Evolutionary conservation across 2,888 invertebrate genomes (phyloP), one percentile per base, ranked within the genome.

Genomic region (Melinaea marsaeus): DNA sequence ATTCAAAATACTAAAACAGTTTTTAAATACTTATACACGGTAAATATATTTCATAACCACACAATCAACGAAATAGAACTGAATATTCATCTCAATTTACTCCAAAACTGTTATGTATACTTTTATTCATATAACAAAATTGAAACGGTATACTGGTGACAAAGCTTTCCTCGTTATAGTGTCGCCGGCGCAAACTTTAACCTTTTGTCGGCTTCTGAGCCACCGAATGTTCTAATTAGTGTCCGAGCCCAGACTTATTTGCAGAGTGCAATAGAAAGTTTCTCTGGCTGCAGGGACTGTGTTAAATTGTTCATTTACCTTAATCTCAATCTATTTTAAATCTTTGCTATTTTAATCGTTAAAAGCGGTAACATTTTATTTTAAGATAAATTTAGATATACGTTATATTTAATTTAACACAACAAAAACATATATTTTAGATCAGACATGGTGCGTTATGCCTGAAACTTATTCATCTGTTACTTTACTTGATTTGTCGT

Each of bases 191-290:
- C 78, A 80, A 88, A 86, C 81, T 87, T 83, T 69, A 72, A 75
- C 79, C 79, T 83, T 83, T 81, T 81, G 84, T 82, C 75, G 72
- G 68, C 69, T 76, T 76, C 76, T 71, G 74, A 73, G 75, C 75
- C 65, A 64, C 80, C 78, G 78, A 85, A 86, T 83, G 85, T 81
- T 79, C 86, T 87, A 88, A 88, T 88, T 88, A 88, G 86, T 80
- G 79, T 81, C 79, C 77, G 70, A 62, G 66, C 66, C 69, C 70
- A 64, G 72, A 78, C 77, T 80, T 80, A 85, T 85, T 86, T 82
- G 83, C 79, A 71, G 81, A 83, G 81, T 79, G 79, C 80, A 79
- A 80, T 81, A 78, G 78, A 85, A 86, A 85, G 83, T 85, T 85
- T 73, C 72, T 62, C 74, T 67, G 77, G 75, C 77, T 70, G 72